phyloP scores from a whole-genome alignment of 1,140 invertebrate species.

The Heterodera carotae region DNA sequence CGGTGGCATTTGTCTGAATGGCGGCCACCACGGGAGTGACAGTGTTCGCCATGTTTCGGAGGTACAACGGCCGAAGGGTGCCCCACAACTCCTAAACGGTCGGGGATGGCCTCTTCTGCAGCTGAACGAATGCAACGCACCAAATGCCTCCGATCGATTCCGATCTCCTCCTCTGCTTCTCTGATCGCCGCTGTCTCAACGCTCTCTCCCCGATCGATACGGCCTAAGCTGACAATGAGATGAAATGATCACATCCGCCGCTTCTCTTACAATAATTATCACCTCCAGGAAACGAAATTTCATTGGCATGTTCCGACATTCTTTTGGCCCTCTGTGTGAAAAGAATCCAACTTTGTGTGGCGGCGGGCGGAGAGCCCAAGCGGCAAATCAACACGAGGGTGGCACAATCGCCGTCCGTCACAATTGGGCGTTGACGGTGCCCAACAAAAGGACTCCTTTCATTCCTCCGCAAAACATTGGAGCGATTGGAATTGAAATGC shows the following conservation, averaged over 20 bases:
- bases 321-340: constrained; percentile 23
- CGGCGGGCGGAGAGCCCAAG: not conserved
- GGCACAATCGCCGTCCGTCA: not conserved
- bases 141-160: not conserved
- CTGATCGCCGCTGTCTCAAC: constrained; percentile 19
- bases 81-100: constrained; percentile 22
- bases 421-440: not conserved
- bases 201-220: not conserved
- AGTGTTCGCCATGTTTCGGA: not conserved
- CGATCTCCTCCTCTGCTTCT: constrained; percentile 25
- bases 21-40: constrained; percentile 21
- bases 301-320: constrained; percentile 23
- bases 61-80: not conserved
- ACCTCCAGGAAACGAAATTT: constrained; percentile 31
- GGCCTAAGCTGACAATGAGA: not conserved
- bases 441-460: not conserved
- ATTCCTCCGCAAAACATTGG: not conserved
- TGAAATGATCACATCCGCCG: too few species aligned
- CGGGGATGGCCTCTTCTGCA: not conserved
- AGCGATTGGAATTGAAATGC: not conserved
- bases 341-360: constrained; percentile 13
- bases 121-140: not conserved
- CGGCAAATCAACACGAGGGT: not conserved
- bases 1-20: not conserved
- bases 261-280: not conserved